Base-by-base conservation (phyloP, 2,888 invertebrate genomes). In the Melipona beecheii region DNA sequence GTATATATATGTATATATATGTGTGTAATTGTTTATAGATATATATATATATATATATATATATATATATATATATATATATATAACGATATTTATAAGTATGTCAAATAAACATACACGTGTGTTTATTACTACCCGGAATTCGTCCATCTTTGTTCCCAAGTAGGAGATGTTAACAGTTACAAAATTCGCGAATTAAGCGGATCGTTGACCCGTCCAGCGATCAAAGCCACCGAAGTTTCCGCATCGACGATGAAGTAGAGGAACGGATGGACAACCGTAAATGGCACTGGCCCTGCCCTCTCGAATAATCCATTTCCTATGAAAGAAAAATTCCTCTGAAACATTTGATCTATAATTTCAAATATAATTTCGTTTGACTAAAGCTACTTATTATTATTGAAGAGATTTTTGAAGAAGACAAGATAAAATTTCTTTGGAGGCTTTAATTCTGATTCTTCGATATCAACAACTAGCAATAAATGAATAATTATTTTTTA, bases 191-290 rank as follows among this genome's bases (percentile, higher is more conserved):
- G 96, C 82, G 97, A 96, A 95, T 97, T 98, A 73, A 97, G 95
- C 24, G 98, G 98, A 95, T 98, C 97, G 74, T 97, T 96, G 94
- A 98, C 96, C 93, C 98, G 97, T 84, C 98, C 98, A 50, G 97
- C 96, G 96, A 98, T 97, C 70, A 98, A 95, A 64, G 97, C 96
- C 19, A 97, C 97, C 92, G 97, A 97, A 72, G 98, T 96, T 92
- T 96, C 97, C 72, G 97, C 96, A 94, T 98, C 98, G 95, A 98
- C 96, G 88, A 98, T 97, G 94, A 98, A 98, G 95, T 97, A 98
- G 78, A 97, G 95, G 94, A 98, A 98, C 73, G 98, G 98, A 94
- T 97, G 97, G 84, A 97, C 97, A 21, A 97, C 97, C 72, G 96
- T 96, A 93, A 98, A 97, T 87, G 96, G 95, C 74, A 97, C 96